Evolutionary conservation across 2,888 invertebrate genomes (phyloP).

Genomic region (Oscheius onirici): DNA sequence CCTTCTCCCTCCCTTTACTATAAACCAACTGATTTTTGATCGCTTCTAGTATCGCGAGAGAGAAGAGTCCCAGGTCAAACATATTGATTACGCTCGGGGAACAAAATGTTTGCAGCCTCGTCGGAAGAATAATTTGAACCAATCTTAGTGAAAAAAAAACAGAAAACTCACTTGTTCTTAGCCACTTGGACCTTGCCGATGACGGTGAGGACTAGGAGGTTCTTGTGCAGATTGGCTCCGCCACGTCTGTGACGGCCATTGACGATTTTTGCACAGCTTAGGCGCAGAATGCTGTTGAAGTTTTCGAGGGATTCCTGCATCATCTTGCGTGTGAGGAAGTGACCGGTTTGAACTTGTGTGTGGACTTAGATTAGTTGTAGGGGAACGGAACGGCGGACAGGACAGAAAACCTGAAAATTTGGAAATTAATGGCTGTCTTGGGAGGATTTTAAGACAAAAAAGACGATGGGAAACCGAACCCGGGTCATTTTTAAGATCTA

Average conservation of each 20-base stretch:
- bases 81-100: not conserved
- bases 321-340: not conserved
- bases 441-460: not conserved
- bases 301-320: conserved; percentile 1
- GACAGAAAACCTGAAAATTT: conserved; percentile 28
- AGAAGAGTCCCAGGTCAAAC: not conserved
- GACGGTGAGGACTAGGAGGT: conserved; percentile 30
- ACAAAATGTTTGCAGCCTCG: not conserved
- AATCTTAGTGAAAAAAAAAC: not conserved
- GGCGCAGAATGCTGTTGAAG: conserved; percentile 23
- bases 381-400: conserved; percentile 26
- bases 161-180: conserved; percentile 20
- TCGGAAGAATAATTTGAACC: not conserved
- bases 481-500: too few species aligned
- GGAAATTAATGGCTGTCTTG: not conserved
- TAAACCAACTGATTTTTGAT: too few species aligned
- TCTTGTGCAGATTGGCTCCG: conserved; percentile 32
- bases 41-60: too few species aligned
- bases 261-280: conserved; percentile 30
- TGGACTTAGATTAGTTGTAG: conserved; percentile 11
- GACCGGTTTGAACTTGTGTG: not conserved
- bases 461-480: not conserved
- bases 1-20: too few species aligned
- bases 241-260: conserved; percentile 30
- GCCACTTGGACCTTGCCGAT: conserved; percentile 26